phyloP scores from a whole-genome alignment of 2,113 vertebrate genomes.

The Hippocampus abdominalis region DNA sequence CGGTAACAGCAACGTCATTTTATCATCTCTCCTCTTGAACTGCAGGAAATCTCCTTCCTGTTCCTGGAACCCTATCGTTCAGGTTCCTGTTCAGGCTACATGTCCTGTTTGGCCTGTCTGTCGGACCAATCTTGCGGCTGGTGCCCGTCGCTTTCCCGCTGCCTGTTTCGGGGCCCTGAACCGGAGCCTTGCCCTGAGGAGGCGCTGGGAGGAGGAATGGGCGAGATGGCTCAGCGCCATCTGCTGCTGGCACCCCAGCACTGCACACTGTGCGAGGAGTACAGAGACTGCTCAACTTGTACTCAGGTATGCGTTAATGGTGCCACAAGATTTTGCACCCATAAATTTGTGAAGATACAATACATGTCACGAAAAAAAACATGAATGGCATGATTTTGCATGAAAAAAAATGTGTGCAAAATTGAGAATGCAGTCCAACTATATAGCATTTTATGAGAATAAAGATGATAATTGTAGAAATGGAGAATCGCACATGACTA shows the following conservation, averaged over 20 bases:
- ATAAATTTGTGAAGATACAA: neutral
- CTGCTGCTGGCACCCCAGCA: slow-evolving; percentile 82
- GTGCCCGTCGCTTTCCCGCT: slow-evolving; percentile 77
- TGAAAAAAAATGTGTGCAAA: neutral
- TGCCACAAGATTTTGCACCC: neutral
- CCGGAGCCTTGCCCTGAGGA: slow-evolving; percentile 67
- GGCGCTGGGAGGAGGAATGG: slow-evolving; percentile 25
- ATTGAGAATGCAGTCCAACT: neutral
- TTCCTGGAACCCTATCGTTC: slow-evolving; percentile 88
- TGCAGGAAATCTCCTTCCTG: slow-evolving; percentile 87
- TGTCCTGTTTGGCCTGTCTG: slow-evolving; percentile 84
- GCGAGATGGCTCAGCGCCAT: slow-evolving; percentile 58
- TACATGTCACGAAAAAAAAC: neutral
- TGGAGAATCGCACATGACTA: too few relatives aligned
- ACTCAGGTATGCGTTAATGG: slow-evolving; percentile 72
- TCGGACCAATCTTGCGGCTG: slow-evolving; percentile 90
- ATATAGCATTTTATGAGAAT: neutral
- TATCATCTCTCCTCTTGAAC: neutral
- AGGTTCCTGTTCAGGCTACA: slow-evolving; percentile 74
- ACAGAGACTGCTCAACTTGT: slow-evolving; percentile 85
- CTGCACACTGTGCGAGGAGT: slow-evolving; percentile 85
- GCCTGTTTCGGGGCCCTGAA: slow-evolving; percentile 68
- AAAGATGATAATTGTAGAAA: neutral
- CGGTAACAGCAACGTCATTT: neutral
- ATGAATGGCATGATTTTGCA: neutral